Conservation (phyloP, 2,888 invertebrate species). For the Drosophila quinaria region DNA sequence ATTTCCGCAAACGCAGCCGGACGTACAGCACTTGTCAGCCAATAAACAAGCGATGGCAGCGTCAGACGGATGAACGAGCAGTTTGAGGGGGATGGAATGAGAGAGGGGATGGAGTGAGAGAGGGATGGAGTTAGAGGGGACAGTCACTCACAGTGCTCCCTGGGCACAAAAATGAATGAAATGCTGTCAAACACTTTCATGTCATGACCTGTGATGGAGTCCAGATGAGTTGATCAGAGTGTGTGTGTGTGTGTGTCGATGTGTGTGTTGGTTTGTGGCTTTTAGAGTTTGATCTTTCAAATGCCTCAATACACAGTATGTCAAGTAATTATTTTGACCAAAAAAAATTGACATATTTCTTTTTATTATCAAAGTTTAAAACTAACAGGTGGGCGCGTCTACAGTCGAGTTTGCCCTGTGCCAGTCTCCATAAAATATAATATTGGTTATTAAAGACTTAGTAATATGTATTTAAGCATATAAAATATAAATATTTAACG, state of each 20-base stretch:
- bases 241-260: background rate
- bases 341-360: no score
- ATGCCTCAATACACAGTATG: background rate
- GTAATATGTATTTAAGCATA: no score
- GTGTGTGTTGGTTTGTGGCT: background rate
- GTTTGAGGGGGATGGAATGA: no score
- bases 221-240: slow-evolving; percentile 16
- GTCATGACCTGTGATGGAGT: slow-evolving; percentile 36
- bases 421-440: no score
- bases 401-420: no score
- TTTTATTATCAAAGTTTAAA: no score
- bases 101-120: background rate
- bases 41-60: slow-evolving; percentile 72
- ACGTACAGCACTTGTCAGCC: slow-evolving; percentile 81
- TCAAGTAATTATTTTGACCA: no score
- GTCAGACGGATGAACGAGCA: slow-evolving; percentile 18
- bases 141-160: slow-evolving; percentile 12
- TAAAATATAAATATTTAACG: no score
- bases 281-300: background rate
- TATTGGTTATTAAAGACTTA: no score
- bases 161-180: slow-evolving; percentile 49
- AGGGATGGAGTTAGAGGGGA: background rate
- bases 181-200: slow-evolving; percentile 37
- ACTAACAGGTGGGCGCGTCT: no score
- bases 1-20: slow-evolving; percentile 79